Evolutionary conservation across 2,888 invertebrate species (phyloP).

Genomic region (Sinhomidia bicolor): DNA sequence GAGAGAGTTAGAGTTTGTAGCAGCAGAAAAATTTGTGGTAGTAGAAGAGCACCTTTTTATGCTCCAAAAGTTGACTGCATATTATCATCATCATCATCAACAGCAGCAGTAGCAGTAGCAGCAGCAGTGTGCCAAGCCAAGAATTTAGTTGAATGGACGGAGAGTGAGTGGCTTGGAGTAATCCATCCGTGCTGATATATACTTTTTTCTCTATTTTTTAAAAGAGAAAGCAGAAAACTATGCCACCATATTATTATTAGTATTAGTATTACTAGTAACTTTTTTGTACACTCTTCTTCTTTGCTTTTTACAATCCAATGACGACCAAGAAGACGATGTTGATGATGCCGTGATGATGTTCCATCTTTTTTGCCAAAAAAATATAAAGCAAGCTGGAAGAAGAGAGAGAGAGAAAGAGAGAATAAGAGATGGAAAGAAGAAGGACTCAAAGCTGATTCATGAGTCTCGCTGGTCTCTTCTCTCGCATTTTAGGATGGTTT

Average conservation of each 20-base stretch:
- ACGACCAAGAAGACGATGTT: neutral
- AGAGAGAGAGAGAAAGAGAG: neutral
- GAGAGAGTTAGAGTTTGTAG: too few species aligned
- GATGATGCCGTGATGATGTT: constrained; percentile 52
- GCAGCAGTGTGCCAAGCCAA: constrained; percentile 49
- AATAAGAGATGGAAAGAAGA: too few species aligned
- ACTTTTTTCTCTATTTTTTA: constrained; percentile 11
- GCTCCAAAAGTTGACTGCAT: constrained; percentile 51
- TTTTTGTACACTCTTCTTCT: neutral
- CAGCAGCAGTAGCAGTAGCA: too few species aligned
- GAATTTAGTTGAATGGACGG: neutral
- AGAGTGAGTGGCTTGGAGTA: constrained; percentile 8
- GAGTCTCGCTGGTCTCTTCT: neutral
- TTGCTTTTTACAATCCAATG: constrained; percentile 29
- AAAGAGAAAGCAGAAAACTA: neutral
- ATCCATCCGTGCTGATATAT: constrained; percentile 63
- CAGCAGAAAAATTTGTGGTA: neutral
- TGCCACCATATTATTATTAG: too few species aligned
- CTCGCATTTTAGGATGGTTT: neutral
- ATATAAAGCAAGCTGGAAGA: neutral
- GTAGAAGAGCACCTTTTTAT: constrained; percentile 9
- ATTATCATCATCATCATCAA: constrained; percentile 37
- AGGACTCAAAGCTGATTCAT: constrained; percentile 39
- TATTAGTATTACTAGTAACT: constrained; percentile 8
- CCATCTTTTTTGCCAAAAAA: constrained; percentile 59